Percentiles rank a stretch among this genome's conserved stretches.
phyloP scores from a whole-genome alignment of 2,797 vertebrate species.

The Nasua narica region DNA sequence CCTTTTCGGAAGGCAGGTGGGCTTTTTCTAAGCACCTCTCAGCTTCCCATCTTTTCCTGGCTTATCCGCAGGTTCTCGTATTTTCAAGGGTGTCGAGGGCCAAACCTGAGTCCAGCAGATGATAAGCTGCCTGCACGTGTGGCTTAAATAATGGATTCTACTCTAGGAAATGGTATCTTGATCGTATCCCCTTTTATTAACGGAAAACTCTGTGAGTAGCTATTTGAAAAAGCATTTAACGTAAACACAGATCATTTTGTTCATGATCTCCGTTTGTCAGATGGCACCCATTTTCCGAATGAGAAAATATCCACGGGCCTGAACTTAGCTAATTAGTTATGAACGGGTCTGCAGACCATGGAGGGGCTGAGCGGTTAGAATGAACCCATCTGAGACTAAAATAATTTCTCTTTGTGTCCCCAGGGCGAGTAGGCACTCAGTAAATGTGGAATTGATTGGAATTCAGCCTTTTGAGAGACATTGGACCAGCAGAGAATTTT shows the following conservation, averaged over 20 bases:
- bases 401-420: constrained; percentile 45
- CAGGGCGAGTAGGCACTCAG: neutral
- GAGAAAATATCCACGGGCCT: constrained; percentile 35
- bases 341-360: neutral
- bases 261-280: constrained; percentile 36
- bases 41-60: neutral
- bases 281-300: constrained; percentile 36
- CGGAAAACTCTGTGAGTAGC: neutral
- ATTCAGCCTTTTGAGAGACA: neutral
- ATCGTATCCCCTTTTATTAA: neutral
- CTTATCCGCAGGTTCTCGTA: neutral
- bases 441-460: constrained; percentile 43
- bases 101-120: neutral
- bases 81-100: neutral
- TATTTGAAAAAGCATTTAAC: neutral
- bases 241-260: constrained; percentile 31
- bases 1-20: neutral
- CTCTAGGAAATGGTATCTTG: neutral
- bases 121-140: neutral
- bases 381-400: neutral
- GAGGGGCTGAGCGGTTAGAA: neutral
- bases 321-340: constrained; percentile 54
- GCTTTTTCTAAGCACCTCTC: neutral
- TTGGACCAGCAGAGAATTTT: neutral
- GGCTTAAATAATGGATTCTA: neutral